Base-by-base conservation (phyloP, 2,797 vertebrate species). In the Gobionotothen gibberifrons region DNA sequence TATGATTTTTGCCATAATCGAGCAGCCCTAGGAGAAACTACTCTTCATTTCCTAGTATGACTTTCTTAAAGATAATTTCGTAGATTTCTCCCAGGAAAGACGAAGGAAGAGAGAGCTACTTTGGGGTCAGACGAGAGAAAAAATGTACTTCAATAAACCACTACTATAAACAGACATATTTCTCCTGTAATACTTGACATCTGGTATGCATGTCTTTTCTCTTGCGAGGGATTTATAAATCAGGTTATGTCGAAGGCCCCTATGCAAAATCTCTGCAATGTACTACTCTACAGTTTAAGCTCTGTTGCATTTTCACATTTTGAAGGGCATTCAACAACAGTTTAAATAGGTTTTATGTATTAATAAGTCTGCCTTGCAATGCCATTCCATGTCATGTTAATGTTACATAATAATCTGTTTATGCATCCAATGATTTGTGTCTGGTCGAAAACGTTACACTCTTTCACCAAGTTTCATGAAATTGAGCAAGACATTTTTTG, bases 111-210 rank as follows among this genome's bases (percentile, higher is more conserved):
- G 75, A 74, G 61, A 62, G 68, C 44, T 44, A 53, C 59, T 82
- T 12, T 19, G 32, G 59, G 89, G 86, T 90, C 86, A 83, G 80
- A 87, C 79, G 56, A 78, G 81, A 81, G 79, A 85, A 84, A 87
- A 79, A 85, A 85, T 90, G 84, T 91, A 92, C 86, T 81, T 85
- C 85, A 83, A 89, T 86, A 79, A 86, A 86, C 77, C 78, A 86
- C 84, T 72, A 83, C 85, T 92, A 90, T 91, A 93, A 94, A 94
- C 93, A 92, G 61, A 88, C 83, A 82, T 92, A 94, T 94, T 94
- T 92, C 90, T 92, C 46, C 87, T 87, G 85, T 93, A 93, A 93
- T 92, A 90, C 85, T 87, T 81, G 85, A 93, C 93, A 94, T 95
- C 93, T 95, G 95, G 86, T 89, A 91, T 89, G 88, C 84, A 84